phyloP scores from a whole-genome alignment of 2,797 vertebrate genomes.

The Trematomus bernacchii region DNA sequence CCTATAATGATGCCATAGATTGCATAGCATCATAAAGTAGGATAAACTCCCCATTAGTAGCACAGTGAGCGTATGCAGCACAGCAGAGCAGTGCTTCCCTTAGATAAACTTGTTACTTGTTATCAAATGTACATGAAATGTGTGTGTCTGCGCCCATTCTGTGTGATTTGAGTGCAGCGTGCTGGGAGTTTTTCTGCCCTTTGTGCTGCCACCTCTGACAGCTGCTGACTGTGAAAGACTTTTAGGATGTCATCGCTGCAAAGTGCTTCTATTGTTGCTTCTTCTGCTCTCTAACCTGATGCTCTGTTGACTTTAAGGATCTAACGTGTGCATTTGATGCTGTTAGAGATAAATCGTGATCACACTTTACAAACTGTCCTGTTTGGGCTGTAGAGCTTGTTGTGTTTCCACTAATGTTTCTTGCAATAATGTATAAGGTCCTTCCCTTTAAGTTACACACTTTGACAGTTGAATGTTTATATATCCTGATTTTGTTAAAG shows the following conservation, averaged over 20 bases:
- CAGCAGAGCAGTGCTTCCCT: neutral
- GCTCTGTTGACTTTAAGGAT: slow-evolving; percentile 33
- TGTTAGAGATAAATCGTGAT: neutral
- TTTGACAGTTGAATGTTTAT: too few relatives aligned
- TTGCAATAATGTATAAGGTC: too few relatives aligned
- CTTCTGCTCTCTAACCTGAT: slow-evolving; percentile 29
- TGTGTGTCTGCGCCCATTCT: slow-evolving; percentile 11
- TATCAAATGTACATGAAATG: slow-evolving; percentile 26
- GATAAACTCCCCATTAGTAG: neutral
- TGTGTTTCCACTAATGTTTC: too few relatives aligned
- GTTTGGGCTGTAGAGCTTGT: too few relatives aligned
- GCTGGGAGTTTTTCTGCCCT: slow-evolving; percentile 43
- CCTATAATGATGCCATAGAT: slow-evolving; percentile 4
- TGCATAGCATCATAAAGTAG: neutral
- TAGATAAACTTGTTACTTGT: slow-evolving; percentile 24
- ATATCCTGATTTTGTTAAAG: too few relatives aligned
- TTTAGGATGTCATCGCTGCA: slow-evolving; percentile 61
- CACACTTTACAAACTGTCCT: too few relatives aligned
- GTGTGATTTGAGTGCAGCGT: slow-evolving; percentile 24
- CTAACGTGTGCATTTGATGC: neutral
- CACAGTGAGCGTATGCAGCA: neutral
- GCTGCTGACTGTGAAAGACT: slow-evolving; percentile 66
- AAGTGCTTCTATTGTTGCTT: slow-evolving; percentile 50
- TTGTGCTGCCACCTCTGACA: slow-evolving; percentile 65
- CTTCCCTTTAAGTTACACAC: too few relatives aligned